Evolutionary conservation across 2,797 vertebrate species (phyloP).

Genomic region (Trachops cirrhosus): DNA sequence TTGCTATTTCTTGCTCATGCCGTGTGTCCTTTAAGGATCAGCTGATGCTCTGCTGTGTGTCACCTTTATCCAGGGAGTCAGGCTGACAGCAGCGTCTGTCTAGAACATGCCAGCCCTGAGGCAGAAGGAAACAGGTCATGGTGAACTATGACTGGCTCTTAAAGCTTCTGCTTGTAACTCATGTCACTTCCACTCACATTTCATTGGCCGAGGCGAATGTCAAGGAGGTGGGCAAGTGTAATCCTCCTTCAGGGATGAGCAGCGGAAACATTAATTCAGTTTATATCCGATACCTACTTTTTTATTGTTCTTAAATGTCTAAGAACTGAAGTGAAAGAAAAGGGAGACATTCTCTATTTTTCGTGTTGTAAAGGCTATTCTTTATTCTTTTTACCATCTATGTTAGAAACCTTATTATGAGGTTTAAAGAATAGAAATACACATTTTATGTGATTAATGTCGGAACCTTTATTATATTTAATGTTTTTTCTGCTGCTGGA

Average conservation of each 20-base stretch:
- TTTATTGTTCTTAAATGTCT: not conserved
- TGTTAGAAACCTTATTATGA: constrained; percentile 16
- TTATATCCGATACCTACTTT: not conserved
- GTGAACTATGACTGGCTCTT: not conserved
- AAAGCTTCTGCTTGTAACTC: not conserved
- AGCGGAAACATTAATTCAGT: not conserved
- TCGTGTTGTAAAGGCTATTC: not conserved
- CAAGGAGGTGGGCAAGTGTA: not conserved
- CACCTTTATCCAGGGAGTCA: not conserved
- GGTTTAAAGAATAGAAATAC: constrained; percentile 31
- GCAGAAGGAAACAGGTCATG: not conserved
- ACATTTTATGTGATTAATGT: constrained; percentile 26
- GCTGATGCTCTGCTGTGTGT: not conserved
- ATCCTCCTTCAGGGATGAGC: not conserved
- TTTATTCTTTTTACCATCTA: not conserved
- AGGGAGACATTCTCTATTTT: not conserved
- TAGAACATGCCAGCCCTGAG: not conserved
- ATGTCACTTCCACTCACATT: not conserved
- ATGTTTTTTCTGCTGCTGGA: not conserved
- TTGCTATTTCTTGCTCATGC: not conserved
- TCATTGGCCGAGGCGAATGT: not conserved
- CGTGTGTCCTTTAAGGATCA: not conserved
- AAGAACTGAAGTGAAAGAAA: not conserved
- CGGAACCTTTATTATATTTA: constrained; percentile 21
- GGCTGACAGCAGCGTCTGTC: not conserved